phyloP scores from a whole-genome alignment of 2,888 invertebrate species.

The Plagiodera versicolora region DNA sequence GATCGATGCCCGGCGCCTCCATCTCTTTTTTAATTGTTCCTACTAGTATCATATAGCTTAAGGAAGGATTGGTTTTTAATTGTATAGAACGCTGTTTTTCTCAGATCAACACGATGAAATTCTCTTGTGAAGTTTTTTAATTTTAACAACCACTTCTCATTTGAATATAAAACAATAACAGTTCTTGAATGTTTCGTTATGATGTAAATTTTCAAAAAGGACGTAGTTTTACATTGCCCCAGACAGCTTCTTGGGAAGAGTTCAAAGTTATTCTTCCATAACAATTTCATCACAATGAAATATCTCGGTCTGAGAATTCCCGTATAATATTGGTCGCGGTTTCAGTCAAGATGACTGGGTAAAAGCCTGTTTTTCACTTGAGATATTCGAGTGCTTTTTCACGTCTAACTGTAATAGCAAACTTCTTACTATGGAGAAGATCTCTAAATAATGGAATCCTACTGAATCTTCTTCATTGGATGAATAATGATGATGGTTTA shows the following conservation, averaged over 20 bases:
- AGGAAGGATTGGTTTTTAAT: too few relatives aligned
- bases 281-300: not conserved
- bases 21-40: not conserved
- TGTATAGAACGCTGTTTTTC: too few relatives aligned
- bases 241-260: not conserved
- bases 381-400: not conserved
- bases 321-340: not conserved
- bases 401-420: not conserved
- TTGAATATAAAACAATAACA: slow-evolving; percentile 13
- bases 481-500: too few relatives aligned
- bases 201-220: not conserved
- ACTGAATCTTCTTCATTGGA: too few relatives aligned
- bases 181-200: not conserved
- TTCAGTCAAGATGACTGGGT: not conserved
- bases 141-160: slow-evolving; percentile 2
- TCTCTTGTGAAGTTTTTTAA: too few relatives aligned
- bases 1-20: slow-evolving; percentile 44
- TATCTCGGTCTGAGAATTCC: not conserved
- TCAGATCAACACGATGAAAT: too few relatives aligned
- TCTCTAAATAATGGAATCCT: too few relatives aligned
- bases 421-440: not conserved
- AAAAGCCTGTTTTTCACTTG: not conserved
- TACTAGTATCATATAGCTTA: too few relatives aligned
- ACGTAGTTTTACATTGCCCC: not conserved
- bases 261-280: not conserved